A percentile compares a stretch with the other conserved stretches of the same genome.
Evolutionary conservation across 2,113 vertebrate genomes (phyloP).

Genomic region (Urocitellus parryii): DNA sequence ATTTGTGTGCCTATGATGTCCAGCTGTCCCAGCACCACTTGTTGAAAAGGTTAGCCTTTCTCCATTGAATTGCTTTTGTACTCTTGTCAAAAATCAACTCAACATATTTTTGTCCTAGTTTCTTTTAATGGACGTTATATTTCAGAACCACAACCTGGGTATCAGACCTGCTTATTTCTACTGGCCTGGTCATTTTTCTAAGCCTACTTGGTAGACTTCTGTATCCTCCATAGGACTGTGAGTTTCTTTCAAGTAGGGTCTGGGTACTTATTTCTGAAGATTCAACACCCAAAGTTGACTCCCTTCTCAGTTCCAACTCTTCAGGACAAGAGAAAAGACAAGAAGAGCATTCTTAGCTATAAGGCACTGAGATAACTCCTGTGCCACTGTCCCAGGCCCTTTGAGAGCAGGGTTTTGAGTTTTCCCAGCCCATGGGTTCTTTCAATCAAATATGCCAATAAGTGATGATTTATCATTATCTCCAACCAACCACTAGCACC

Average conservation of each 20-base stretch:
- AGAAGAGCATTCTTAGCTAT: neutral
- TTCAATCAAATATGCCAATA: neutral
- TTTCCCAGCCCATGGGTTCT: neutral
- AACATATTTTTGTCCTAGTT: neutral
- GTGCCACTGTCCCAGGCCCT: neutral
- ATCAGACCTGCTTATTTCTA: neutral
- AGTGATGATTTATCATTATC: constrained; percentile 7
- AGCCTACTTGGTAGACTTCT: neutral
- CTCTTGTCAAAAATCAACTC: neutral
- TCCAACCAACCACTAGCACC: neutral
- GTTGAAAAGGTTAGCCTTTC: neutral
- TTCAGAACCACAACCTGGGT: neutral
- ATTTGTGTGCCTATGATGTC: neutral
- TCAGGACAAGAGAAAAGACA: neutral
- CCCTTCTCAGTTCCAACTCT: neutral
- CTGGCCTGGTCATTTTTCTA: neutral
- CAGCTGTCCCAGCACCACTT: neutral
- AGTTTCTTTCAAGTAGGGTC: neutral
- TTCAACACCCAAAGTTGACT: neutral
- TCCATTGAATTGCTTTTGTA: neutral
- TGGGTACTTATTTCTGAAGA: neutral
- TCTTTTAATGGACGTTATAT: neutral
- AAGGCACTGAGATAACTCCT: neutral
- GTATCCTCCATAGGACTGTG: neutral
- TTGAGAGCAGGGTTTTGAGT: neutral